Evolutionary conservation across 2,113 vertebrate species (phyloP).

Genomic region (Thunnus thynnus): DNA sequence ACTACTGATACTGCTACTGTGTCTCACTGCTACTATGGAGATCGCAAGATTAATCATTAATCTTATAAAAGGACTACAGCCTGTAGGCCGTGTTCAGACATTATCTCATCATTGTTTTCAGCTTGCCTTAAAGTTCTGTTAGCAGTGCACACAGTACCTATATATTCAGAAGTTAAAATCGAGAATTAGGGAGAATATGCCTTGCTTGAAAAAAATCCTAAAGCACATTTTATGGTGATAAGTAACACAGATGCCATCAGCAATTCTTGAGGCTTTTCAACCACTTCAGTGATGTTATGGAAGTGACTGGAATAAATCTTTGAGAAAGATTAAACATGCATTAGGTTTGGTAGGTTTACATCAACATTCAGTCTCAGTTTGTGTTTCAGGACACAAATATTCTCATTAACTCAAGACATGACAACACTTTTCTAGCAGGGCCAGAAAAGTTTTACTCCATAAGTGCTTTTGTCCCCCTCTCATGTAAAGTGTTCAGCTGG

Average conservation of each 20-base stretch:
- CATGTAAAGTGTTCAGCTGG: conserved; percentile 19
- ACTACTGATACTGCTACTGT: conserved; percentile 9
- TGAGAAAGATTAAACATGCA: conserved; percentile 19
- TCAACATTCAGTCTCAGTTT: conserved; percentile 23
- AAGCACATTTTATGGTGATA: too few species aligned
- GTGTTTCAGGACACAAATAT: conserved; percentile 18
- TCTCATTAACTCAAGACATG: not conserved
- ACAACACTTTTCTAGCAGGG: not conserved
- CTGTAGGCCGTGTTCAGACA: too few species aligned
- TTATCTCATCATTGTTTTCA: too few species aligned
- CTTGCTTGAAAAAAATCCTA: not conserved
- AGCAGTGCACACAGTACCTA: too few species aligned
- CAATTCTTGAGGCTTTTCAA: too few species aligned
- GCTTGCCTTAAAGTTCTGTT: too few species aligned
- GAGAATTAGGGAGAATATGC: too few species aligned
- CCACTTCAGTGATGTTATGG: not conserved
- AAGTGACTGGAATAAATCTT: conserved; percentile 7
- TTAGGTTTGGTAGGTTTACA: conserved; percentile 10
- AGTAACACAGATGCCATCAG: too few species aligned
- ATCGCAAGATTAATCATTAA: not conserved
- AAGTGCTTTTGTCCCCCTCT: conserved; percentile 11
- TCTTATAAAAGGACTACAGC: not conserved
- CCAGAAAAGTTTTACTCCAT: not conserved
- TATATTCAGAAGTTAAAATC: too few species aligned
- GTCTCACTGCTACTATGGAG: not conserved